Evolutionary conservation across 2,113 vertebrate genomes (phyloP).

Genomic region (Neogobius melanostomus): DNA sequence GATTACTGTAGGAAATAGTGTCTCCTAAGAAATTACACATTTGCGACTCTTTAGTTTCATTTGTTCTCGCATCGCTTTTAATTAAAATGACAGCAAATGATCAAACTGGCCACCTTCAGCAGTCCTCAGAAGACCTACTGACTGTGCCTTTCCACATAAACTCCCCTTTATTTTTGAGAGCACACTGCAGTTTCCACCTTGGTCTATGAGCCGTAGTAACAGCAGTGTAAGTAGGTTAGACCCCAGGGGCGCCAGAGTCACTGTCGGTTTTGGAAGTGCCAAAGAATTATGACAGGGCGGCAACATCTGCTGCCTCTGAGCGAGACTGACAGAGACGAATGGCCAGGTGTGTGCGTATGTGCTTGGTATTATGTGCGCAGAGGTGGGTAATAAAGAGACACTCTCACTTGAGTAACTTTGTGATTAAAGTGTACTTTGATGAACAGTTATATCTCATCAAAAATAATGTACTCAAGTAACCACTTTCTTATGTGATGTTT

Average conservation of each 20-base stretch:
- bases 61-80: no score
- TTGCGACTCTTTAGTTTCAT: no score
- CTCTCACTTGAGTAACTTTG: no score
- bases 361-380: neutral
- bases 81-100: neutral
- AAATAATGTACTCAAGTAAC: no score
- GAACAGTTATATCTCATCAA: no score
- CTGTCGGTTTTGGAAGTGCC: slow-evolving; percentile 69
- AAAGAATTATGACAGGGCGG: slow-evolving; percentile 75
- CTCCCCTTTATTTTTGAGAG: slow-evolving; percentile 16
- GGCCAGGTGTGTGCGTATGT: slow-evolving; percentile 68
- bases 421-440: no score
- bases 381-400: neutral
- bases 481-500: no score
- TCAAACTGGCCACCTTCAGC: no score
- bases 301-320: slow-evolving; percentile 74
- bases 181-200: slow-evolving; percentile 34
- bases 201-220: slow-evolving; percentile 31
- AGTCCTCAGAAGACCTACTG: neutral
- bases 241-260: slow-evolving; percentile 59
- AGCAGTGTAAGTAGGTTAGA: slow-evolving; percentile 67
- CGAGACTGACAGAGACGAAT: slow-evolving; percentile 73
- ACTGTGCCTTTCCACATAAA: neutral
- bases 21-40: no score
- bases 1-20: no score